phyloP scores from a whole-genome alignment of 2,797 vertebrate genomes.

The Ambastaia sidthimunki region DNA sequence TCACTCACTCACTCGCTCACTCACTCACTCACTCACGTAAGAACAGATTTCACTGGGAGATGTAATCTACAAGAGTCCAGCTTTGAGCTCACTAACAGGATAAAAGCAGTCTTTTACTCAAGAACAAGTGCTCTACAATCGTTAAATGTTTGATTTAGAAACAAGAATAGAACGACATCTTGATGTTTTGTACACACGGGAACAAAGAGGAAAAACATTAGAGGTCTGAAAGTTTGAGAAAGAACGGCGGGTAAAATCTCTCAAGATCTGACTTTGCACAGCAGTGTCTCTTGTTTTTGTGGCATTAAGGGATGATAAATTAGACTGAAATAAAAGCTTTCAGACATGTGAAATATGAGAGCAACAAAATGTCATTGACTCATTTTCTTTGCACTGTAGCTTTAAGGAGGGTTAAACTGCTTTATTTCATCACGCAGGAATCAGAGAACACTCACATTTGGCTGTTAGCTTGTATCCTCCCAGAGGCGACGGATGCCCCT shows the following conservation, averaged over 20 bases:
- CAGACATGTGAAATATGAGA: constrained; percentile 43
- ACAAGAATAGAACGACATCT: constrained; percentile 26
- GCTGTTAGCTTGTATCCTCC: constrained; percentile 93
- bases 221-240: constrained; percentile 24
- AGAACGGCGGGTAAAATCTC: constrained; percentile 8
- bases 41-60: constrained; percentile 27
- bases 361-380: constrained; percentile 42
- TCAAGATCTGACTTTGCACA: background rate
- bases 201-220: constrained; percentile 29
- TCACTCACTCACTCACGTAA: background rate
- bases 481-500: constrained; percentile 90
- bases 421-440: constrained; percentile 7
- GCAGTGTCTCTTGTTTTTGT: constrained; percentile 47
- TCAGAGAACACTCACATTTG: constrained; percentile 84
- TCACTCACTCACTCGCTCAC: too few species aligned
- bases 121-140: constrained; percentile 30
- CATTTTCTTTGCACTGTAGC: constrained; percentile 35
- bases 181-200: constrained; percentile 23
- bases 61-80: constrained; percentile 48
- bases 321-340: constrained; percentile 21
- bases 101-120: constrained; percentile 33
- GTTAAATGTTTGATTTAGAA: constrained; percentile 30
- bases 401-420: constrained; percentile 18
- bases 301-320: constrained; percentile 42
- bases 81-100: constrained; percentile 18